Evolutionary conservation across 2,113 vertebrate genomes (phyloP).

Genomic region (Vanacampus margaritifer): DNA sequence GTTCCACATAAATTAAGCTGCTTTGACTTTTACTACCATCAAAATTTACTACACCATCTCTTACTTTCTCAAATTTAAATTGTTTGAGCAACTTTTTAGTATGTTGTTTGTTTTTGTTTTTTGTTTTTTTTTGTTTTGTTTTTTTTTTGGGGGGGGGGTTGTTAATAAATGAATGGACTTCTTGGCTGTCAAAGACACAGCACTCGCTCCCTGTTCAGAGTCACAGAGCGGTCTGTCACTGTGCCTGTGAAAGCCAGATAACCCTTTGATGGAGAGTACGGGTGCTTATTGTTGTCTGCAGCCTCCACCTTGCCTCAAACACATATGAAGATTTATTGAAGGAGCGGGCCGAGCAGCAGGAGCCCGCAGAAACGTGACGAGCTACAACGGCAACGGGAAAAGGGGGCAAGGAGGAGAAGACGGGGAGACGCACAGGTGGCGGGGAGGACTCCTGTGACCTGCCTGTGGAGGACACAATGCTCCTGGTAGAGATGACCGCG

Average conservation of each 20-base stretch:
- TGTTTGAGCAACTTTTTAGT: constrained; percentile 9
- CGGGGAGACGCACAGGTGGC: constrained; percentile 50
- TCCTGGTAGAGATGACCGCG: constrained; percentile 36
- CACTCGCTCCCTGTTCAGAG: constrained; percentile 58
- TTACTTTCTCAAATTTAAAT: not conserved
- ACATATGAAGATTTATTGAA: constrained; percentile 74
- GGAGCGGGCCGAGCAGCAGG: constrained; percentile 63
- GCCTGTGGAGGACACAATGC: constrained; percentile 54
- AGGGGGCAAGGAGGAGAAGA: constrained; percentile 55
- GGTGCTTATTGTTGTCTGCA: constrained; percentile 71
- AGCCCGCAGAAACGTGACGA: constrained; percentile 65
- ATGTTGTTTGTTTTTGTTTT: constrained; percentile 15
- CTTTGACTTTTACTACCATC: not conserved
- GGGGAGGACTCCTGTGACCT: constrained; percentile 58
- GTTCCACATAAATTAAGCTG: not conserved
- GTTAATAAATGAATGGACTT: constrained; percentile 38
- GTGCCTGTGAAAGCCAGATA: constrained; percentile 73
- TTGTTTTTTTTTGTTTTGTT: constrained; percentile 17
- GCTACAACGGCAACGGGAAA: constrained; percentile 65
- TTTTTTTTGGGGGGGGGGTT: not conserved
- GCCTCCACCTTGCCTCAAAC: constrained; percentile 68
- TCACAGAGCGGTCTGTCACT: constrained; percentile 63
- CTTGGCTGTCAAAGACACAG: constrained; percentile 49
- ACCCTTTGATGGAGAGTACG: constrained; percentile 74
- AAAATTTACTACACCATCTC: not conserved